A percentile compares a stretch with the other conserved stretches of the same genome.
Conservation (phyloP, 1,140 invertebrate species). For the Scylla paramamosain region DNA sequence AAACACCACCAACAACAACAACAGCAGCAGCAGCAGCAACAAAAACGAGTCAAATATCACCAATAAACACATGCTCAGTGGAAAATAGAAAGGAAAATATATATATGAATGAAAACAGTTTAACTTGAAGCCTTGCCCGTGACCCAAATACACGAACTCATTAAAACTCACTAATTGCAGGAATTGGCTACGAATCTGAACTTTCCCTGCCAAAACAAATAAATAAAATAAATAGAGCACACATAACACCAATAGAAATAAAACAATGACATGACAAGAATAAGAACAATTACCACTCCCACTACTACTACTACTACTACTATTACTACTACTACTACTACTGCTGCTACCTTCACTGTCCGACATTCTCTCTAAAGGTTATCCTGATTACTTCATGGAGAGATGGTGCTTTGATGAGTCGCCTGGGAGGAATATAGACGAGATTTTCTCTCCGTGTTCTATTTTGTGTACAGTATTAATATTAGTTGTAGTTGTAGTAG, state of each 20-base stretch:
- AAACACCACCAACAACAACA: too few species aligned
- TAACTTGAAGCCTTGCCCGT: neutral
- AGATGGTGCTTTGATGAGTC: too few species aligned
- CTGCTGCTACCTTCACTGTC: too few species aligned
- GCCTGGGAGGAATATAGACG: too few species aligned
- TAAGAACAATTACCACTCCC: too few species aligned
- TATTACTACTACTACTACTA: too few species aligned
- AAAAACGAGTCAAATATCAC: neutral
- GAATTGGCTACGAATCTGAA: neutral
- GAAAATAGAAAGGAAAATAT: neutral
- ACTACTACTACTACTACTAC: too few species aligned
- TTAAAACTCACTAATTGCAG: neutral
- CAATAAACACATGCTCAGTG: neutral
- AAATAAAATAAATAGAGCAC: neutral
- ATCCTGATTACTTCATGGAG: too few species aligned
- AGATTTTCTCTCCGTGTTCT: too few species aligned
- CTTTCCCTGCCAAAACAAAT: neutral
- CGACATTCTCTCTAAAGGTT: too few species aligned
- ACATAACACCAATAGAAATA: too few species aligned
- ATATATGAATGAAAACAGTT: neutral
- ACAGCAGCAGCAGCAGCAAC: neutral
- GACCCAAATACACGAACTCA: neutral
- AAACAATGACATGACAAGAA: too few species aligned
- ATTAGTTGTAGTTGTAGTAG: neutral
- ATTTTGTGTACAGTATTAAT: neutral